A percentile compares a stretch with the other conserved stretches of the same genome.
Evolutionary conservation across 2,113 vertebrate species (phyloP).

Genomic region (Petaurus breviceps): DNA sequence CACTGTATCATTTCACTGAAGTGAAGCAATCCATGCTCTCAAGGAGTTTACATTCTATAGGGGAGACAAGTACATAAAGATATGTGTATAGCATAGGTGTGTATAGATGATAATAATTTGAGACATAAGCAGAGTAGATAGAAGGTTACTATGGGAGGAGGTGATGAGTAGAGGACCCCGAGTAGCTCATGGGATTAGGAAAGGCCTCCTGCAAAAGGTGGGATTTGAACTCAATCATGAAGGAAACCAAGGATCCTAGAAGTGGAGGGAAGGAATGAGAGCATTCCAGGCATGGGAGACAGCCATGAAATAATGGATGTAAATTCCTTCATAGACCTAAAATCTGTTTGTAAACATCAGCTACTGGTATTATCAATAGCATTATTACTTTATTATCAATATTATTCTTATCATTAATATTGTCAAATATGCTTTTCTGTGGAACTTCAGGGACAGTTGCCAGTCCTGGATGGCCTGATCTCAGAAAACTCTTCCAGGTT

Average conservation of each 20-base stretch:
- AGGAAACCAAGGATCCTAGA: background rate
- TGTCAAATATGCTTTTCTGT: background rate
- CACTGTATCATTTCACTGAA: background rate
- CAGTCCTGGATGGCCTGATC: background rate
- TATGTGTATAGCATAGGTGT: background rate
- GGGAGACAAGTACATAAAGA: background rate
- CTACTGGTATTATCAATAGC: background rate
- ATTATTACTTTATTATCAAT: background rate
- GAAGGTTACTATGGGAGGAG: background rate
- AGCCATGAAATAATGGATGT: background rate
- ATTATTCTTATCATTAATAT: background rate
- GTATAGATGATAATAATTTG: background rate
- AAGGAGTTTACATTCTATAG: background rate
- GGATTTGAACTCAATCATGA: background rate
- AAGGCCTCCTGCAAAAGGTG: background rate
- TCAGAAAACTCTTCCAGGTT: background rate
- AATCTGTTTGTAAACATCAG: background rate
- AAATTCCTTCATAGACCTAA: background rate
- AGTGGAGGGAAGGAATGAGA: background rate
- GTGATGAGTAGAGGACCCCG: background rate
- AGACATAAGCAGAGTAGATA: background rate
- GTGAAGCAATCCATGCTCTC: background rate
- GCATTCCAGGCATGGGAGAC: background rate
- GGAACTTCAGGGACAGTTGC: background rate
- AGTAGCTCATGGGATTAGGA: background rate